A percentile compares a stretch with the other conserved stretches of the same genome.
These are phyloP conservation scores for Eupithecia centaureata DNA, from an alignment of 2,888 invertebrate genomes.

Conservation along the genomic window DNA sequence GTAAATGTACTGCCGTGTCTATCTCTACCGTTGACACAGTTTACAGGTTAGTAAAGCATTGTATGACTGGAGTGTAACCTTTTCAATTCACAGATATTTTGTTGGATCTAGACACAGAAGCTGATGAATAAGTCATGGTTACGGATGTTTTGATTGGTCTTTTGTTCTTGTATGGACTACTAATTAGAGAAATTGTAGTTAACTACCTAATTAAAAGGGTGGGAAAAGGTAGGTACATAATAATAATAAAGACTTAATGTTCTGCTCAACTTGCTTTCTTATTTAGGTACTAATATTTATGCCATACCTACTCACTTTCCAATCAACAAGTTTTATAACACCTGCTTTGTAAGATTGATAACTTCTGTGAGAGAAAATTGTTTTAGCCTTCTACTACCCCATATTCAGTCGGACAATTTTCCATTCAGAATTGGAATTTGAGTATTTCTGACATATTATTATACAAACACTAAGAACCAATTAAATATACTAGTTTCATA, in stretches of 20 bases:
- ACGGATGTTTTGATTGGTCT: background rate
- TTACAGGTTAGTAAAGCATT: background rate
- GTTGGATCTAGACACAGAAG: background rate
- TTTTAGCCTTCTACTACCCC: too few relatives aligned
- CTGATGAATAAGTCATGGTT: slow-evolving; percentile 3
- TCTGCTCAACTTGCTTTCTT: too few relatives aligned
- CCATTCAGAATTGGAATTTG: too few relatives aligned
- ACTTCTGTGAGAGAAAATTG: too few relatives aligned
- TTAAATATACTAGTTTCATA: too few relatives aligned
- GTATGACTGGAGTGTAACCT: background rate
- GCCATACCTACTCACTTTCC: background rate
- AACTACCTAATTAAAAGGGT: background rate
- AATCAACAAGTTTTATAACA: too few relatives aligned
- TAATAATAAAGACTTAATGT: too few relatives aligned
- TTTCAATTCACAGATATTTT: background rate
- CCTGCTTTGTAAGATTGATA: too few relatives aligned
- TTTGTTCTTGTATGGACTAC: background rate
- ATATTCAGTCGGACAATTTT: too few relatives aligned
- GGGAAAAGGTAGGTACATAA: background rate
- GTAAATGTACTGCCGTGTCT: background rate
- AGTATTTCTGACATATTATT: too few relatives aligned
- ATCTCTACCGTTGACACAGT: background rate
- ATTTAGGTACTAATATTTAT: too few relatives aligned
- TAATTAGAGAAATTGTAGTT: background rate
- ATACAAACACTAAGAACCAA: too few relatives aligned